A percentile compares a stretch with the other conserved stretches of the same genome.
Evolutionary conservation across 2,888 invertebrate species (phyloP).

Genomic region (Dasysyrphus tricinctus): DNA sequence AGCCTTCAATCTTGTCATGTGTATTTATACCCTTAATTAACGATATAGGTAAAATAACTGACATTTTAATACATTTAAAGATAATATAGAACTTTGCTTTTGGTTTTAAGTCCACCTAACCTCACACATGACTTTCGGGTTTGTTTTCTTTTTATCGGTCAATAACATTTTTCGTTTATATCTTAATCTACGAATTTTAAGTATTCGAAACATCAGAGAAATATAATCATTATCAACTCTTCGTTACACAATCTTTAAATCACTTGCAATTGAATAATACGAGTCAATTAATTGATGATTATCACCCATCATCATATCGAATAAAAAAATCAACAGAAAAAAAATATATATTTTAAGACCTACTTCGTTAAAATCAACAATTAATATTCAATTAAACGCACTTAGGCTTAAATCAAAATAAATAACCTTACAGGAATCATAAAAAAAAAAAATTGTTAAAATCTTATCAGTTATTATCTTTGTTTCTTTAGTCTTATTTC

Average conservation of each 20-base stretch:
- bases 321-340: neutral
- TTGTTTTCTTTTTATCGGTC: neutral
- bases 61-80: too few species aligned
- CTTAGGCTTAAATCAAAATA: conserved; percentile 67
- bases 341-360: conserved; percentile 15
- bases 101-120: too few species aligned
- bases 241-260: conserved; percentile 8
- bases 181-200: neutral
- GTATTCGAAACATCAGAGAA: neutral
- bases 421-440: conserved; percentile 51
- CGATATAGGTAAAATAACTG: too few species aligned
- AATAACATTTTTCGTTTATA: neutral
- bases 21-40: too few species aligned
- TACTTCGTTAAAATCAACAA: conserved; percentile 41
- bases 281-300: conserved; percentile 21
- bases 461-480: conserved; percentile 67
- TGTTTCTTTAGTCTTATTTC: conserved; percentile 42
- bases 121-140: neutral
- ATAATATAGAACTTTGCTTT: too few species aligned
- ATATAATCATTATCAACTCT: neutral
- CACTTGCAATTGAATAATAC: conserved; percentile 13
- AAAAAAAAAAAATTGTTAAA: conserved; percentile 24
- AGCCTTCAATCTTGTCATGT: too few species aligned
- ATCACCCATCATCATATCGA: conserved; percentile 19
- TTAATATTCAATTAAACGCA: conserved; percentile 61